These are phyloP conservation scores for Morinoia aosen DNA, from an alignment of 2,888 invertebrate species.

Conservation along the genomic window DNA sequence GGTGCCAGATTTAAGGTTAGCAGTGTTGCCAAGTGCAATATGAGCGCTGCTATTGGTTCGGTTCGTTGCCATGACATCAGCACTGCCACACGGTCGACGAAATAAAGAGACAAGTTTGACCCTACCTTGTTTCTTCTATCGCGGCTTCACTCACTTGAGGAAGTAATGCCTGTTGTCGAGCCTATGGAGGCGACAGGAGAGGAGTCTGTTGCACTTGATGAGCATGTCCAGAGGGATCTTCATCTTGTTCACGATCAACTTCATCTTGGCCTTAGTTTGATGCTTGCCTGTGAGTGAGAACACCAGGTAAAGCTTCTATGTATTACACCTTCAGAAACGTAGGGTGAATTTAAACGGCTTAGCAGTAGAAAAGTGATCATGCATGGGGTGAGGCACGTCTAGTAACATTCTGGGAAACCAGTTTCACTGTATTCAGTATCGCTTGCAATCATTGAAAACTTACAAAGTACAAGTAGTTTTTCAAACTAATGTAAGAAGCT, in stretches of 20 bases:
- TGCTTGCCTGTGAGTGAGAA: not conserved
- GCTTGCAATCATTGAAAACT: not conserved
- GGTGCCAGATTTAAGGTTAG: too few relatives aligned
- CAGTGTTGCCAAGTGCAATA: too few relatives aligned
- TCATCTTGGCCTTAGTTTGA: not conserved
- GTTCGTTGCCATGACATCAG: too few relatives aligned
- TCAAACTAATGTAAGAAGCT: not conserved
- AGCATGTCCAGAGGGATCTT: not conserved
- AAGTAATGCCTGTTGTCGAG: slow-evolving; percentile 31
- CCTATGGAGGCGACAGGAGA: not conserved
- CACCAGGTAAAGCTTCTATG: not conserved
- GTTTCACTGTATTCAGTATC: not conserved
- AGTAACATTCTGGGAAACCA: not conserved
- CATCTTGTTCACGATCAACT: not conserved
- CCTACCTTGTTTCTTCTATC: too few relatives aligned
- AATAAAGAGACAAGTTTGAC: too few relatives aligned
- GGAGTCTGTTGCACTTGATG: not conserved
- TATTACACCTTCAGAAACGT: not conserved
- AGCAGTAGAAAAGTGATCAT: not conserved
- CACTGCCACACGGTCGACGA: too few relatives aligned
- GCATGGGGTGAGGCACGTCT: not conserved
- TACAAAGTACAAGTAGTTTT: not conserved
- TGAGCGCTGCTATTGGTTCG: too few relatives aligned
- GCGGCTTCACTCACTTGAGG: not conserved
- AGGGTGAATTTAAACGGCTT: not conserved